Conservation (phyloP, 1,140 invertebrate genomes). For the Ceratosolen fusciceps region DNA sequence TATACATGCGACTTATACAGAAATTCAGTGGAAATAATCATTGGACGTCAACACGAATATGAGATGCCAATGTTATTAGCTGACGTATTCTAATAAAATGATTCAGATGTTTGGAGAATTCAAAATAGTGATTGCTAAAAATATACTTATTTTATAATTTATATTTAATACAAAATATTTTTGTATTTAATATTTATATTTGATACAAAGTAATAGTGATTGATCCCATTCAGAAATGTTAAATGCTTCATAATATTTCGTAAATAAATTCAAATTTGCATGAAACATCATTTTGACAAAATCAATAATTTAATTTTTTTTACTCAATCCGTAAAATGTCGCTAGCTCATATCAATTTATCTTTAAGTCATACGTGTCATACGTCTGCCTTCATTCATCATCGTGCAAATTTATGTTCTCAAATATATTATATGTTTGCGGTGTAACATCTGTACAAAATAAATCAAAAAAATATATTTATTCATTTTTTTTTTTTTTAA, state of each 20-base stretch:
- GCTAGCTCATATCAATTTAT: not conserved
- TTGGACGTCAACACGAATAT: not conserved
- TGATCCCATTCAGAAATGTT: not conserved
- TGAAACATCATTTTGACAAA: conserved; percentile 1
- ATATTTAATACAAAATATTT: not conserved
- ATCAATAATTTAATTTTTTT: not conserved
- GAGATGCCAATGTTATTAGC: not conserved
- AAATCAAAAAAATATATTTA: conserved; percentile 14
- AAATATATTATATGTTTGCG: conserved; percentile 31
- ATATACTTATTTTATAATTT: not conserved
- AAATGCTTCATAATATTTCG: not conserved
- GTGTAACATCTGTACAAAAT: conserved; percentile 31
- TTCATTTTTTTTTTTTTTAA: conserved; percentile 26
- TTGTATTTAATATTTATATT: not conserved
- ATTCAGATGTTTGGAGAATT: not conserved
- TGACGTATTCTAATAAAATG: not conserved
- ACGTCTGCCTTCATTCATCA: conserved; percentile 2
- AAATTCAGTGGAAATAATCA: not conserved
- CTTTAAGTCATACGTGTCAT: not conserved
- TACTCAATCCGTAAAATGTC: not conserved
- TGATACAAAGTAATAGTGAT: not conserved
- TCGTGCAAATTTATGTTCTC: conserved; percentile 16
- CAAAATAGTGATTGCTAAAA: not conserved
- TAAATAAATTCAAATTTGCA: not conserved
- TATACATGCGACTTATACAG: not conserved